A percentile compares a stretch with the other conserved stretches of the same genome.
Evolutionary conservation across 2,113 vertebrate species (phyloP).

Genomic region (Chaenogobius annularis): DNA sequence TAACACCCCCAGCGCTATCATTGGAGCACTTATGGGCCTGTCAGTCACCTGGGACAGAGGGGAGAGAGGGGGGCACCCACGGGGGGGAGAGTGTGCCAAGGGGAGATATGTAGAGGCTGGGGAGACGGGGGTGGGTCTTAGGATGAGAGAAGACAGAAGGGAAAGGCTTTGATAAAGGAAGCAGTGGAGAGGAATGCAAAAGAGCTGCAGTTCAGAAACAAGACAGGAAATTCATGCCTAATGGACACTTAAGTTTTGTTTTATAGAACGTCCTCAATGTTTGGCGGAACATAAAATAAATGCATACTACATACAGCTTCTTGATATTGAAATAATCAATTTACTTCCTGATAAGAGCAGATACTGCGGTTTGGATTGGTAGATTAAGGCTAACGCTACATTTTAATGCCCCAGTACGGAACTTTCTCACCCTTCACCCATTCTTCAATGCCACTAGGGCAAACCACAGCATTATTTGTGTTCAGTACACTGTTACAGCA

Average conservation of each 20-base stretch:
- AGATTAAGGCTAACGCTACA: no score
- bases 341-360: background rate
- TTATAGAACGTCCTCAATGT: background rate
- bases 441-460: no score
- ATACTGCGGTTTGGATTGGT: no score
- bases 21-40: conserved; percentile 77
- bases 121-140: conserved; percentile 34
- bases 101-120: conserved; percentile 57
- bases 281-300: background rate
- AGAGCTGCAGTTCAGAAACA: background rate
- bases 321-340: background rate
- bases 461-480: no score
- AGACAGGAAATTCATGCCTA: background rate
- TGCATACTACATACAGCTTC: background rate
- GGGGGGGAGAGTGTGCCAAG: conserved; percentile 52
- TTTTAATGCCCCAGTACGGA: no score
- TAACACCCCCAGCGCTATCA: conserved; percentile 75
- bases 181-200: conserved; percentile 27
- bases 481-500: no score
- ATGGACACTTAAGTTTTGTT: background rate
- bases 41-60: conserved; percentile 72
- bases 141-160: conserved; percentile 31
- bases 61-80: conserved; percentile 29
- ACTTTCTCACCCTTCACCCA: no score
- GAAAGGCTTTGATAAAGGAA: conserved; percentile 37